Conservation (phyloP, 2,888 invertebrate species). For the Dryococelus australis region DNA sequence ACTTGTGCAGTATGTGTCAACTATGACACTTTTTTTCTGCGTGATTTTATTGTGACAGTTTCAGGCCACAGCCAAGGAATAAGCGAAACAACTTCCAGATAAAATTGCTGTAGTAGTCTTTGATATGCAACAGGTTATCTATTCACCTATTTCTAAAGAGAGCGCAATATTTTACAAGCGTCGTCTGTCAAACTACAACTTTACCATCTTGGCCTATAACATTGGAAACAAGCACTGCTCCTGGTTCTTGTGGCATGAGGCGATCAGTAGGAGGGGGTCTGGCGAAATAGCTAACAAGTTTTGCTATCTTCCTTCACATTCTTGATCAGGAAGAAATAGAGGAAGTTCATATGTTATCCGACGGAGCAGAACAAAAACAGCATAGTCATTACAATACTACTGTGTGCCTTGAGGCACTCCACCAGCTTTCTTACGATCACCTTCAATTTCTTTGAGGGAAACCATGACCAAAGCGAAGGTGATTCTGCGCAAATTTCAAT, state of each 20-base stretch:
- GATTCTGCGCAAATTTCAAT: neutral
- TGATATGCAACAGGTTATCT: too few relatives aligned
- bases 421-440: neutral
- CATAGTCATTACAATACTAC: neutral
- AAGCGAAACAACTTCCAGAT: neutral
- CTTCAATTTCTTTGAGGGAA: neutral
- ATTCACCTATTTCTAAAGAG: too few relatives aligned
- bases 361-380: neutral
- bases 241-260: neutral
- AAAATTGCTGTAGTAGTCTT: too few relatives aligned
- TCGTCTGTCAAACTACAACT: constrained; percentile 6
- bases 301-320: neutral
- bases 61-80: neutral
- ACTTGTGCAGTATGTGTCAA: neutral
- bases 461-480: neutral
- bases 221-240: neutral
- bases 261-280: neutral
- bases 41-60: neutral
- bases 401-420: neutral
- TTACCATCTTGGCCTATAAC: neutral
- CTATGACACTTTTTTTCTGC: neutral
- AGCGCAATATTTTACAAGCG: neutral
- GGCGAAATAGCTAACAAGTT: neutral
- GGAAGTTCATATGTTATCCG: neutral
- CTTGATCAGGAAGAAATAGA: neutral